Evolutionary conservation across 1,140 invertebrate genomes (phyloP).

Genomic region (Drosophila pallidifrons): DNA sequence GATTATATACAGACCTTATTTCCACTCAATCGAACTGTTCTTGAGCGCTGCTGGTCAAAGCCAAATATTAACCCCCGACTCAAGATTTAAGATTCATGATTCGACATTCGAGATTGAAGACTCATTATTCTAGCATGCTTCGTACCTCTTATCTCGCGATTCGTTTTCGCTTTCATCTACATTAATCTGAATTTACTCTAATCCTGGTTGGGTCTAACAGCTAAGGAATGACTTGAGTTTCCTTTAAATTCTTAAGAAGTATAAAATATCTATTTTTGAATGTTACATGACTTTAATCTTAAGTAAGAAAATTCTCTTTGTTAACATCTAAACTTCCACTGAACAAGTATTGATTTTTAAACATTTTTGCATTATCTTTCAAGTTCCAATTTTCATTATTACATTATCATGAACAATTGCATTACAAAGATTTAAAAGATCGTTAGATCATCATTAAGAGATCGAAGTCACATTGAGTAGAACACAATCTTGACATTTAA

Average conservation of each 20-base stretch:
- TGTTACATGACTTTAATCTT: too few species aligned
- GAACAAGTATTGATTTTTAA: too few species aligned
- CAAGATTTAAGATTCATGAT: constrained; percentile 2
- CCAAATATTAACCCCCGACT: constrained; percentile 23
- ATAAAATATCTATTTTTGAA: too few species aligned
- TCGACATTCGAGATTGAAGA: constrained; percentile 7
- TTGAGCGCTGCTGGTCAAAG: constrained; percentile 32
- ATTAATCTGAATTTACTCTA: constrained; percentile 1
- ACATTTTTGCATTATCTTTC: too few species aligned
- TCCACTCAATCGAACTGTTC: constrained; percentile 32
- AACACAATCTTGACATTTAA: too few species aligned
- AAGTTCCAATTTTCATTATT: too few species aligned
- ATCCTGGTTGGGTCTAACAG: neutral
- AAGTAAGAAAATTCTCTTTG: too few species aligned
- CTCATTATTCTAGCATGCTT: neutral
- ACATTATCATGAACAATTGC: too few species aligned
- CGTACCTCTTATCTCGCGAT: constrained; percentile 10
- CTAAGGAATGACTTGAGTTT: neutral
- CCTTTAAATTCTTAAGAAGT: neutral
- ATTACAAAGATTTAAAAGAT: too few species aligned
- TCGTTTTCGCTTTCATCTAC: constrained; percentile 2
- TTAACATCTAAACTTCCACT: too few species aligned
- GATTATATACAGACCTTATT: constrained; percentile 47
- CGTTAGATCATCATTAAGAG: too few species aligned
- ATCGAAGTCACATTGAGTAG: too few species aligned